These are phyloP conservation scores for Tetragonula carbonaria DNA, from an alignment of 2,888 invertebrate species.

Conservation along the genomic window DNA sequence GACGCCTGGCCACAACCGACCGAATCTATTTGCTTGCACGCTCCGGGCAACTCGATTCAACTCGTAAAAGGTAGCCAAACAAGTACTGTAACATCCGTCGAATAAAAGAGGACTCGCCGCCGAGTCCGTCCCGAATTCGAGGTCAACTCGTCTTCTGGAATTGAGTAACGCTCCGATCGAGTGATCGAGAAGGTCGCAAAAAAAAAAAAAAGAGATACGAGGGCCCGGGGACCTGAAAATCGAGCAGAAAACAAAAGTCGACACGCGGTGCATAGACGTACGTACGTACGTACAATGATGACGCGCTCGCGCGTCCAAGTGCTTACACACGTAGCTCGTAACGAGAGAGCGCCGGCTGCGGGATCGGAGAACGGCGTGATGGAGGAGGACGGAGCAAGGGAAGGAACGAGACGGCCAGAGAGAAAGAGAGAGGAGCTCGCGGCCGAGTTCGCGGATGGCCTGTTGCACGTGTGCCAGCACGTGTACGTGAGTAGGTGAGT, in stretches of 20 bases:
- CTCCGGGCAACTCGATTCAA: too few species aligned
- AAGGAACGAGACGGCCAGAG: constrained; percentile 25
- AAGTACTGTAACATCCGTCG: background rate
- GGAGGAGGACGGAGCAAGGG: constrained; percentile 26
- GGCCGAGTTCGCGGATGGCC: constrained; percentile 68
- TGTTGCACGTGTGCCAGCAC: constrained; percentile 69
- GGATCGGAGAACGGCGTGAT: constrained; percentile 59
- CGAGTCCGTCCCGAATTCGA: constrained; percentile 10
- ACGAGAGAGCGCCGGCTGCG: constrained; percentile 60
- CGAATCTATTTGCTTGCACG: background rate
- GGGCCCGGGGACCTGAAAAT: background rate
- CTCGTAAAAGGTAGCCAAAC: constrained; percentile 19
- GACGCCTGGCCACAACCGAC: background rate
- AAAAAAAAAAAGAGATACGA: background rate
- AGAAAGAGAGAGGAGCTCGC: constrained; percentile 53
- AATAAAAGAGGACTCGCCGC: background rate
- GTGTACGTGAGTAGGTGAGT: constrained; percentile 52
- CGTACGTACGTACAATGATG: background rate
- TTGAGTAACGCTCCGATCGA: background rate
- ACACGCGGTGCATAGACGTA: constrained; percentile 23
- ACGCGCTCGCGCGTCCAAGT: background rate
- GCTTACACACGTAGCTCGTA: constrained; percentile 11
- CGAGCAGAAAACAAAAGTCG: constrained; percentile 7
- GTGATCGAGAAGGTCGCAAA: background rate
- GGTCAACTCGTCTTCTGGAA: constrained; percentile 26